A percentile compares a stretch with the other conserved stretches of the same genome.
phyloP scores from a whole-genome alignment of 2,888 invertebrate genomes.

The Parnassius apollo region DNA sequence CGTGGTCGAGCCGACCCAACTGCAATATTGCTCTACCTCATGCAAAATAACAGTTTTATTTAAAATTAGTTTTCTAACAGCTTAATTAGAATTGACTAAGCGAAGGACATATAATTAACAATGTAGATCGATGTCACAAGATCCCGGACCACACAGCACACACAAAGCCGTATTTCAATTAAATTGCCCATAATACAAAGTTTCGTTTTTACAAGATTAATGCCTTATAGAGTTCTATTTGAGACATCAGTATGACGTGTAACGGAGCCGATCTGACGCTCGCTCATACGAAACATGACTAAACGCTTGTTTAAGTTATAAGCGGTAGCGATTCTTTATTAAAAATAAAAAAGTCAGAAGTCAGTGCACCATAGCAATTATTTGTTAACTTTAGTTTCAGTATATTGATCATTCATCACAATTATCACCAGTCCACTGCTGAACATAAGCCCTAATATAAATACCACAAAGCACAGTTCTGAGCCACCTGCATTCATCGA shows the following conservation, averaged over 20 bases:
- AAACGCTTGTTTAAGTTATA: constrained; percentile 12
- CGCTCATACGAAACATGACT: constrained; percentile 24
- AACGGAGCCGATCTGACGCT: constrained; percentile 16
- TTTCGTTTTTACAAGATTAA: constrained; percentile 27
- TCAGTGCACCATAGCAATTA: no score
- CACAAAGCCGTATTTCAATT: constrained; percentile 20
- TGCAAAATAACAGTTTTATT: no score
- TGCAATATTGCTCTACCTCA: no score
- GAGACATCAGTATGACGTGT: constrained; percentile 25
- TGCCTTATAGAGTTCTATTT: constrained; percentile 28
- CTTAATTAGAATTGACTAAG: no score
- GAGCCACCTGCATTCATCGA: no score
- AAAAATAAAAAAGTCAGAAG: neutral
- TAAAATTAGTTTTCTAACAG: no score
- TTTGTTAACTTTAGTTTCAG: no score
- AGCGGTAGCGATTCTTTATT: constrained; percentile 11
- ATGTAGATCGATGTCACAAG: neutral
- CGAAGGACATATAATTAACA: neutral
- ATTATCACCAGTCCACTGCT: no score
- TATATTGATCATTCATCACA: no score
- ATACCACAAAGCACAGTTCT: no score
- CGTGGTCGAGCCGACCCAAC: no score
- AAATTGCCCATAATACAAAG: constrained; percentile 21
- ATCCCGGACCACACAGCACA: constrained; percentile 19
- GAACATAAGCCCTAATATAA: no score